These are phyloP conservation scores for Gasterosteus nipponicus DNA, from an alignment of 2,113 vertebrate species.

Conservation along the genomic window DNA sequence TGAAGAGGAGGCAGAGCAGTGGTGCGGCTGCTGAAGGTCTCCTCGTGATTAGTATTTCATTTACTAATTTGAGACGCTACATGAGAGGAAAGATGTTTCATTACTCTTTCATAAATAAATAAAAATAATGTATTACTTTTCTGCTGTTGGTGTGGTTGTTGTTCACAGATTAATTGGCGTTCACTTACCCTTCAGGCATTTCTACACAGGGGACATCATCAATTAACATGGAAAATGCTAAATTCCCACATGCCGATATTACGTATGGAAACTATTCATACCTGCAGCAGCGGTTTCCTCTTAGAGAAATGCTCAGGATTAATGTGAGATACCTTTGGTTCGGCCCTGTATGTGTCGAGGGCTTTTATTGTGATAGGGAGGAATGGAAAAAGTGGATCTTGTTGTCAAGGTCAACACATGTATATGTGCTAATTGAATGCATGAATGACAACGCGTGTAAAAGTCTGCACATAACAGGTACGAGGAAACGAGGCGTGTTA, in stretches of 20 bases:
- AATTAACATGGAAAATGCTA: neutral
- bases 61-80: neutral
- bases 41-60: conserved; percentile 8
- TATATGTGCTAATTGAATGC: too few relatives aligned
- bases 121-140: too few relatives aligned
- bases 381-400: too few relatives aligned
- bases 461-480: neutral
- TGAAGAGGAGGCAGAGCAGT: neutral
- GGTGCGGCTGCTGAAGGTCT: neutral
- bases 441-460: too few relatives aligned
- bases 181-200: neutral
- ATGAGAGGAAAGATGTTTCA: neutral
- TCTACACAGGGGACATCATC: neutral
- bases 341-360: too few relatives aligned
- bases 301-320: too few relatives aligned
- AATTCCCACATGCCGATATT: neutral
- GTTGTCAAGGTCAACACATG: too few relatives aligned
- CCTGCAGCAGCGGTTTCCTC: neutral
- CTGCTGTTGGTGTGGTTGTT: neutral
- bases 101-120: neutral
- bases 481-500: neutral
- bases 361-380: too few relatives aligned
- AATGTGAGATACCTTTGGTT: too few relatives aligned
- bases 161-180: neutral
- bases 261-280: neutral